Conservation (phyloP, 2,888 invertebrate genomes). For the Abrostola tripartita region DNA sequence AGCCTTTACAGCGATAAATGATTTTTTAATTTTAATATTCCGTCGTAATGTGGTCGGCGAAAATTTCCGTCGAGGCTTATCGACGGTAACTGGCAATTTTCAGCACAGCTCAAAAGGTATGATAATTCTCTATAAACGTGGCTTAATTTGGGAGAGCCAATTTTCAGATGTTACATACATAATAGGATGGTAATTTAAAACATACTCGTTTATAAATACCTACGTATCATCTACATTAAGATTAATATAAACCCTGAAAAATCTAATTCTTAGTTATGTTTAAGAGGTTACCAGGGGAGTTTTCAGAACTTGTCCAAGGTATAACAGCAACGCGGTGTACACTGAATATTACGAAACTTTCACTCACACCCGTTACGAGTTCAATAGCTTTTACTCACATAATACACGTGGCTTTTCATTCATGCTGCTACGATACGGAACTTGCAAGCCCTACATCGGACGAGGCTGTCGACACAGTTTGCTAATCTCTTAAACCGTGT, state of each 20-base stretch:
- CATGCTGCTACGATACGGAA: constrained; percentile 4
- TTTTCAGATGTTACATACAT: neutral
- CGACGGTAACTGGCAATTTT: constrained; percentile 18
- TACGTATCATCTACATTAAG: no score
- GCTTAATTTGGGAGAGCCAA: constrained; percentile 13
- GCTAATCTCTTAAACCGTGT: constrained; percentile 43
- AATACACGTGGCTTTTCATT: constrained; percentile 25
- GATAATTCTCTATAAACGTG: constrained; percentile 16
- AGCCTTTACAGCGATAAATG: constrained; percentile 10
- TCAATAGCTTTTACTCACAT: neutral
- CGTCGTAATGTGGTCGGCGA: constrained; percentile 10
- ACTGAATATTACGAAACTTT: no score
- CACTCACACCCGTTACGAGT: neutral
- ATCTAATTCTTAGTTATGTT: no score
- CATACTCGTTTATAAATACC: no score
- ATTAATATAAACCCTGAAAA: no score
- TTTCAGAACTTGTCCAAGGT: no score
- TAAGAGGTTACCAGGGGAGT: no score
- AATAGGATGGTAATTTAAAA: no score
- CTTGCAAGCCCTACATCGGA: constrained; percentile 12
- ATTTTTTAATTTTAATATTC: constrained; percentile 41
- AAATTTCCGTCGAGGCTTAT: constrained; percentile 29
- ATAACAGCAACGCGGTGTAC: no score
- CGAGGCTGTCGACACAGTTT: constrained; percentile 46
- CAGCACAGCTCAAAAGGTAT: constrained; percentile 24